Conservation (phyloP, 1,140 invertebrate species). For the Potamilus streckersoni region DNA sequence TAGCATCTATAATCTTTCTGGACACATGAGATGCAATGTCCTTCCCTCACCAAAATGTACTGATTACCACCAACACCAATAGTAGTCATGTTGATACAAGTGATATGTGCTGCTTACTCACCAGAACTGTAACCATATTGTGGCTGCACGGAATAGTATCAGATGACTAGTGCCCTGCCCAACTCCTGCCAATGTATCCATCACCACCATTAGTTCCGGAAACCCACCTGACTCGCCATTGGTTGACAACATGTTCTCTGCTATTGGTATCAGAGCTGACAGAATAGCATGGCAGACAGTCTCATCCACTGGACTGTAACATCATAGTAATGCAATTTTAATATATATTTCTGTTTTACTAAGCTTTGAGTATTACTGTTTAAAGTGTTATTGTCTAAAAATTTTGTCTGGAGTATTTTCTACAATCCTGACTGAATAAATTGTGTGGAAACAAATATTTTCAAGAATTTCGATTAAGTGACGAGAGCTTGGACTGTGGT, state of each 20-base stretch:
- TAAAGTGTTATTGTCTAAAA: no score
- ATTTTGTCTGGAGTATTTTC: no score
- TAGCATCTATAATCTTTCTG: no score
- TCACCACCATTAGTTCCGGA: slow-evolving; percentile 83
- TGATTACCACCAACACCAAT: no score
- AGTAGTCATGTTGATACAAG: no score
- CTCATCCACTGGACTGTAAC: slow-evolving; percentile 70
- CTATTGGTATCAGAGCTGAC: slow-evolving; percentile 81
- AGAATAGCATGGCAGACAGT: slow-evolving; percentile 81
- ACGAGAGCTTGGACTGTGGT: no score
- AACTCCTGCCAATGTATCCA: slow-evolving; percentile 85
- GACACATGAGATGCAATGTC: no score
- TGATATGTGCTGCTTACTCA: slow-evolving; percentile 37
- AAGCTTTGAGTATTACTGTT: no score
- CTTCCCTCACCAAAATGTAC: no score
- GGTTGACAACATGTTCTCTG: slow-evolving; percentile 74
- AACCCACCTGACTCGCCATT: slow-evolving; percentile 80
- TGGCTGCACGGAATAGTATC: slow-evolving; percentile 82
- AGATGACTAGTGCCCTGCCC: slow-evolving; percentile 81
- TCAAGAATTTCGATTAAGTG: no score
- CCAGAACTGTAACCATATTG: slow-evolving; percentile 79
- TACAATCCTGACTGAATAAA: no score
- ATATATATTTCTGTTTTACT: neutral
- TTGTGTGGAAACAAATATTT: no score
- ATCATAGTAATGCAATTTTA: neutral